phyloP scores from a whole-genome alignment of 1,140 invertebrate species.

The Heliothis subflexa region DNA sequence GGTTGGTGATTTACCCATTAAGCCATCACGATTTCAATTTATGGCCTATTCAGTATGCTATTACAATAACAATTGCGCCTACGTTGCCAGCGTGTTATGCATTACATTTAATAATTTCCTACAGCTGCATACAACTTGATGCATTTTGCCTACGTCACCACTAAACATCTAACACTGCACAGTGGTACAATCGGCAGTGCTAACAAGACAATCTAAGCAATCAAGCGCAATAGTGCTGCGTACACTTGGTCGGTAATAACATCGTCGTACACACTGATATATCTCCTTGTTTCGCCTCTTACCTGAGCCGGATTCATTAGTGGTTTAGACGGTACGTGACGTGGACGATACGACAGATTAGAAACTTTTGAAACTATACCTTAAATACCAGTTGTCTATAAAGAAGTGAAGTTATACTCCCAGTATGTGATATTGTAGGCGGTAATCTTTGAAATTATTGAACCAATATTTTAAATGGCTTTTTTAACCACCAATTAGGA shows the following conservation, averaged over 20 bases:
- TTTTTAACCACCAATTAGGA: too few relatives aligned
- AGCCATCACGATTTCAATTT: too few relatives aligned
- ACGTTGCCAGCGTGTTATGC: neutral
- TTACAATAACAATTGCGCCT: neutral
- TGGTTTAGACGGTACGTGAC: neutral
- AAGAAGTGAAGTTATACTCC: too few relatives aligned
- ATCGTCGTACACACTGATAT: conserved; percentile 3
- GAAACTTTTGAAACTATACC: too few relatives aligned
- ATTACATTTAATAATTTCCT: neutral
- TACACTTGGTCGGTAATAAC: conserved; percentile 11
- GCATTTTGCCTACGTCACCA: neutral
- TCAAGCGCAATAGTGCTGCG: conserved; percentile 13
- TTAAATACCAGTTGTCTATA: too few relatives aligned
- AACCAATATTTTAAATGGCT: too few relatives aligned
- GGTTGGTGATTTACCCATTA: too few relatives aligned
- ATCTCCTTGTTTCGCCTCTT: neutral
- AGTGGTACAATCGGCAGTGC: neutral
- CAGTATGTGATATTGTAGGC: too few relatives aligned
- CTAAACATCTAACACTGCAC: neutral
- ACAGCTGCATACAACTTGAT: neutral
- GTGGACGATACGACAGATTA: neutral
- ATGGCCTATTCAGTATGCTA: neutral
- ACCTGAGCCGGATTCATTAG: neutral
- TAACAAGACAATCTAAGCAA: neutral
- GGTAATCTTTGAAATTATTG: too few relatives aligned